Evolutionary conservation across 1,140 invertebrate genomes (phyloP).

Genomic region (Pseudoatta argentina): DNA sequence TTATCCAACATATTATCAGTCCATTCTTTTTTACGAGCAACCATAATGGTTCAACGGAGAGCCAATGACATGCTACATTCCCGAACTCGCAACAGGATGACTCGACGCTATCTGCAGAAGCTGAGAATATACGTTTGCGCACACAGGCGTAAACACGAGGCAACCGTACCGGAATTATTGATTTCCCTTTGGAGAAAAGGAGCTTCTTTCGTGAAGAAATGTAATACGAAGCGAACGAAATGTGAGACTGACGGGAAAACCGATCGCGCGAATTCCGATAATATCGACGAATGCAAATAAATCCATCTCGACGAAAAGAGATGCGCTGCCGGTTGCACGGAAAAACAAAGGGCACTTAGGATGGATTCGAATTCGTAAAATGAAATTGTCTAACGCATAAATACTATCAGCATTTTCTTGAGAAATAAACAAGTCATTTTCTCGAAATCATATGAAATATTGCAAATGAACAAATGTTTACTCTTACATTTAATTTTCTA

Average conservation of each 20-base stretch:
- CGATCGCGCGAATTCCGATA: conserved; percentile 42
- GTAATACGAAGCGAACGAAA: conserved; percentile 46
- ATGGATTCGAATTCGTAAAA: conserved; percentile 40
- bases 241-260: conserved; percentile 30
- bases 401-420: neutral
- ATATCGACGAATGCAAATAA: conserved; percentile 61
- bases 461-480: conserved; percentile 8
- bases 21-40: conserved; percentile 63
- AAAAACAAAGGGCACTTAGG: conserved; percentile 41
- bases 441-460: neutral
- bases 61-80: conserved; percentile 64
- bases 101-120: conserved; percentile 33
- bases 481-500: neutral
- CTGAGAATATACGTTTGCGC: conserved; percentile 27
- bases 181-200: conserved; percentile 52
- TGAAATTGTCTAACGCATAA: conserved; percentile 32
- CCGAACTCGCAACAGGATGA: conserved; percentile 45
- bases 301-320: conserved; percentile 38
- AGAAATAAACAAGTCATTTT: conserved; percentile 1
- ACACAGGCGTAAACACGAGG: conserved; percentile 52
- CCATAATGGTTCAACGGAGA: conserved; percentile 54
- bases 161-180: conserved; percentile 40
- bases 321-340: conserved; percentile 21
- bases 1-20: conserved; percentile 72
- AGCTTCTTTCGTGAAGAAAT: conserved; percentile 45